phyloP scores from a whole-genome alignment of 2,888 invertebrate genomes.

The Eueremaeus valkanovi region DNA sequence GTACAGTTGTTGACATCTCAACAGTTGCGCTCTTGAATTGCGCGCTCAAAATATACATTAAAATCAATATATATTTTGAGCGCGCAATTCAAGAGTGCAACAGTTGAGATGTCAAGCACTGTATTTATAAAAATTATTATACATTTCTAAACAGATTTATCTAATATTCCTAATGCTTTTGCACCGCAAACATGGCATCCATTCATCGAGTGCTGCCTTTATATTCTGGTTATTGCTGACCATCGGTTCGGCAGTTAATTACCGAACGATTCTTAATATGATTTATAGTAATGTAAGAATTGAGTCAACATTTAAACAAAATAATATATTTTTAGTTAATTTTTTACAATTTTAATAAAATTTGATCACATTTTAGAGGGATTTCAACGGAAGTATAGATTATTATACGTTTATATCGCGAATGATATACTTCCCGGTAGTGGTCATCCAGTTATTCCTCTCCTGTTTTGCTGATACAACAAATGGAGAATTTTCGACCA shows the following conservation, averaged over 20 bases:
- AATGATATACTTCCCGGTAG: constrained; percentile 69
- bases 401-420: constrained; percentile 32
- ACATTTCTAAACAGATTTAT: background rate
- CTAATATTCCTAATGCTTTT: constrained; percentile 60
- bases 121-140: background rate
- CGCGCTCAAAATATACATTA: too few species aligned
- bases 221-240: constrained; percentile 80
- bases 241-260: constrained; percentile 68
- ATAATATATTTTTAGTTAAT: background rate
- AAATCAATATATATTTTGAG: too few species aligned
- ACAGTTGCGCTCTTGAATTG: too few species aligned
- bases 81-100: too few species aligned
- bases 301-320: background rate
- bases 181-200: constrained; percentile 77
- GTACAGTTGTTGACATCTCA: background rate
- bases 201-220: constrained; percentile 84
- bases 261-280: constrained; percentile 61
- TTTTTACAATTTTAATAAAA: background rate
- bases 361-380: background rate
- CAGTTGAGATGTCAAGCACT: background rate
- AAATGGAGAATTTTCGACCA: background rate
- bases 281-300: constrained; percentile 37
- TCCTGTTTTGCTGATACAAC: constrained; percentile 70
- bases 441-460: constrained; percentile 66
- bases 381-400: background rate